phyloP scores from a whole-genome alignment of 2,113 vertebrate genomes.

The Diphyllodes magnificus region DNA sequence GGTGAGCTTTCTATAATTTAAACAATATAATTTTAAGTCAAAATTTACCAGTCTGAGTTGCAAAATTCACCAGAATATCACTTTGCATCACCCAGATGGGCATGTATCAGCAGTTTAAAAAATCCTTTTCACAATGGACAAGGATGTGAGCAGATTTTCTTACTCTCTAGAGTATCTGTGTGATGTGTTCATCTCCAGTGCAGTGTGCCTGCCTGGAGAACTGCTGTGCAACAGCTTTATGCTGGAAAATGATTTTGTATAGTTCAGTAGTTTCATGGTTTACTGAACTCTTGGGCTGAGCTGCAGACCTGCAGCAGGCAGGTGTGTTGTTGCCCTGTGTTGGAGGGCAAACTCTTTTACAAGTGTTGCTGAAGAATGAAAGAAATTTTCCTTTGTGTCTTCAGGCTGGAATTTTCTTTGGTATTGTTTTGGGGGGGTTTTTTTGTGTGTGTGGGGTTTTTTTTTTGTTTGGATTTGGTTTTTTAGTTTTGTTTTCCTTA shows the following conservation, averaged over 20 bases:
- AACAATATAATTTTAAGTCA: neutral
- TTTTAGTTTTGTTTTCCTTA: neutral
- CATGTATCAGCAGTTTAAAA: neutral
- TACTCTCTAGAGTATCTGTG: neutral
- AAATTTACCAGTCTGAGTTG: neutral
- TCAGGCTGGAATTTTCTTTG: neutral
- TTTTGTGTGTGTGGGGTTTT: no score
- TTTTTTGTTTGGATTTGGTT: neutral
- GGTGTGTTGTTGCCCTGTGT: neutral
- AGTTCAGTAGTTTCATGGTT: neutral
- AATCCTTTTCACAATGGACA: neutral
- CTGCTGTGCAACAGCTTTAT: neutral
- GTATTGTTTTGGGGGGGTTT: accelerated
- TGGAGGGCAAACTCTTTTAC: neutral
- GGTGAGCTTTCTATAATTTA: neutral
- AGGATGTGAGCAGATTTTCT: neutral
- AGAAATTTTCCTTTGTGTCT: neutral
- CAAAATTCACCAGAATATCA: neutral
- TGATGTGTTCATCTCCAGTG: neutral
- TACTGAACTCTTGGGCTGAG: neutral
- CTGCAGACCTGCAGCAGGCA: neutral
- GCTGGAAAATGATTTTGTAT: neutral
- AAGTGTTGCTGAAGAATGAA: neutral
- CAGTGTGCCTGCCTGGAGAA: neutral
- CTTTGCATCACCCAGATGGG: neutral